Base-by-base conservation (phyloP, 2,113 vertebrate genomes). In the Melospiza georgiana region DNA sequence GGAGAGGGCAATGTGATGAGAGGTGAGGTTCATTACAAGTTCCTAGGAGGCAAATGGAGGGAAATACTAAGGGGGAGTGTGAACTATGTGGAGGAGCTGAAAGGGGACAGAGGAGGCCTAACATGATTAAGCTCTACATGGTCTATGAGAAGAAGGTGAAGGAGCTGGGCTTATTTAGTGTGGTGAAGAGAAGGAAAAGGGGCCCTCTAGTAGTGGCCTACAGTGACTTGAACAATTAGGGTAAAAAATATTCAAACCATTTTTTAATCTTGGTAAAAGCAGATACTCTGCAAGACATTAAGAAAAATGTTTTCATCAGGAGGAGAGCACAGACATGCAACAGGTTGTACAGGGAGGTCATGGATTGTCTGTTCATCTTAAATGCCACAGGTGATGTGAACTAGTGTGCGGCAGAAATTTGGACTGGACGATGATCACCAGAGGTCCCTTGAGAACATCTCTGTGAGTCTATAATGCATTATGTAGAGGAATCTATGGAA, bases 261-360 rank as follows among this genome's bases (percentile, higher is more conserved):
- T 51, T 63, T 67, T 63, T 58, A 59, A 48, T 44, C 39, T 69
- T 74, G 33, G 10, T 55, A 41, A 12, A 49, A 69, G 43, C 41
- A 67, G 54, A 33, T 59, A 35, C 11, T 59, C 0, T 0, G 12
- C 68, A n/a, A 67, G 21, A 17, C 48, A 49, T 15, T 44, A 72
- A 46, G 28, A 51, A 63, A 58, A 59, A 58, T 4, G 1, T 62
- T 86, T 86, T 71, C 37, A 55, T 18, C 4, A 6, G 33, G 22
- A 69, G 13, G 54, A 73, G 30, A 52, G 49, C 44, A 54, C 31
- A 87, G 35, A 35, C 12, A 4, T 43, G 6, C 41, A 73, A 24
- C 54, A 61, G 11, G 44, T 61, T 87, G 13, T 35, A 35, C 1
- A 0, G 21, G 63, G 30, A 66, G 23, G 7, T 77, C 33, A 27